Percentiles rank a stretch among this genome's conserved stretches.
Evolutionary conservation across 2,797 vertebrate genomes (phyloP).

Genomic region (Smutsia gigantea): DNA sequence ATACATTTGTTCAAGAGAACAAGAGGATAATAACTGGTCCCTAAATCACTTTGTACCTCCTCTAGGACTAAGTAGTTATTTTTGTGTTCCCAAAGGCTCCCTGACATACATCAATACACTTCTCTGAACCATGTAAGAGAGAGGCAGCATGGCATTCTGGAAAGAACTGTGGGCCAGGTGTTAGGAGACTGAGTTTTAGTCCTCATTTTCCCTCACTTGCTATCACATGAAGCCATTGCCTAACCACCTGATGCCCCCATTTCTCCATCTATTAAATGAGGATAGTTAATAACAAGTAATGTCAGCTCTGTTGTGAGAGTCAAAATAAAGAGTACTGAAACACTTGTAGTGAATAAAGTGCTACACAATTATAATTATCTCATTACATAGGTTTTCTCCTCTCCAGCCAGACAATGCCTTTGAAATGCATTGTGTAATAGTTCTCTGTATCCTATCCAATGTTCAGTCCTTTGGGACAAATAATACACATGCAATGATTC

Average conservation of each 20-base stretch:
- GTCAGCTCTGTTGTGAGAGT: background rate
- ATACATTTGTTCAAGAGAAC: conserved; percentile 29
- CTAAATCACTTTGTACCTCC: background rate
- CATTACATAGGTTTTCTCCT: background rate
- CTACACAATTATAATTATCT: background rate
- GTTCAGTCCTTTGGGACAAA: background rate
- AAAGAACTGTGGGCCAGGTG: background rate
- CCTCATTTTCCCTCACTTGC: background rate
- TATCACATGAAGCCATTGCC: background rate
- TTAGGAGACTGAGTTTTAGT: background rate
- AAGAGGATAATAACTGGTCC: background rate
- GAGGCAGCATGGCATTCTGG: background rate
- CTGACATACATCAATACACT: background rate
- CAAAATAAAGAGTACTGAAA: background rate
- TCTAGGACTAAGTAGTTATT: background rate
- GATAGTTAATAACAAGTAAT: background rate
- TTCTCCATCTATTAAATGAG: background rate
- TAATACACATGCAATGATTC: background rate
- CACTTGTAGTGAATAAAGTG: background rate
- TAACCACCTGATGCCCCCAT: background rate
- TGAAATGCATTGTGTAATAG: background rate
- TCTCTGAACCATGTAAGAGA: background rate
- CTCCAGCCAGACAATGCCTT: background rate
- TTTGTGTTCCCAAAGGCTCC: background rate
- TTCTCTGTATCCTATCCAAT: background rate